Percentiles rank a stretch among this genome's conserved stretches.
These are phyloP conservation scores for Ormyrus pomaceus DNA, from an alignment of 2,888 invertebrate species.

Conservation along the genomic window DNA sequence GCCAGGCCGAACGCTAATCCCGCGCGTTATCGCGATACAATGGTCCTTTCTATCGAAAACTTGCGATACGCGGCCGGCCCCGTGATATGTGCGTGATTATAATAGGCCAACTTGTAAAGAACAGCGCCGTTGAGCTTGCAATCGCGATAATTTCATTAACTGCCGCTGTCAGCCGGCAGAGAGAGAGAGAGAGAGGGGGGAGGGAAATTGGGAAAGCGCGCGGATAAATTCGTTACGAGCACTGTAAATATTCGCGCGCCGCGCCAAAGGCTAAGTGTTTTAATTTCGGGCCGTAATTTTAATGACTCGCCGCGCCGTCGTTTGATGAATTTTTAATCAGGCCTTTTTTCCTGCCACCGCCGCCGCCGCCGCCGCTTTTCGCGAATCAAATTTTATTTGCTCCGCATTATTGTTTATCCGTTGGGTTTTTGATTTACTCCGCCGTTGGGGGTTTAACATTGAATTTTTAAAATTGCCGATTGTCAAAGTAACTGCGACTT, in stretches of 20 bases:
- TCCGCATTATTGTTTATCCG: neutral
- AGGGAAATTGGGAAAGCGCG: slow-evolving; percentile 20
- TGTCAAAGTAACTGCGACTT: neutral
- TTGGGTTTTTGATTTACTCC: slow-evolving; percentile 19
- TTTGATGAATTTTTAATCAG: slow-evolving; percentile 47
- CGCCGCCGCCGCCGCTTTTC: neutral
- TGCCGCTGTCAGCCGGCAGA: neutral
- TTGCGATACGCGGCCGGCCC: slow-evolving; percentile 36
- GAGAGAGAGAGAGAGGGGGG: neutral
- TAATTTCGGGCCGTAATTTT: slow-evolving; percentile 14
- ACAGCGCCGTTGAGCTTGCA: slow-evolving; percentile 28
- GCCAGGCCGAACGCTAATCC: slow-evolving; percentile 62
- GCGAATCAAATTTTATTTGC: neutral
- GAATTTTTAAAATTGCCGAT: neutral
- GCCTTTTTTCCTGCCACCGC: neutral
- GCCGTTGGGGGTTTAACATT: neutral
- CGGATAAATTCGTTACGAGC: slow-evolving; percentile 51
- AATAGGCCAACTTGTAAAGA: slow-evolving; percentile 54
- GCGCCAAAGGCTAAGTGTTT: slow-evolving; percentile 17
- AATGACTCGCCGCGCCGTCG: neutral
- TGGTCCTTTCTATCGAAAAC: slow-evolving; percentile 49
- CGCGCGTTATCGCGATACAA: slow-evolving; percentile 51
- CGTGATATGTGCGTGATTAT: slow-evolving; percentile 37
- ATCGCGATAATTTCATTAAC: slow-evolving; percentile 55
- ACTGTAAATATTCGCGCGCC: slow-evolving; percentile 34